Evolutionary conservation across 2,888 invertebrate genomes (phyloP).

Genomic region (Argyresthia goedartella): DNA sequence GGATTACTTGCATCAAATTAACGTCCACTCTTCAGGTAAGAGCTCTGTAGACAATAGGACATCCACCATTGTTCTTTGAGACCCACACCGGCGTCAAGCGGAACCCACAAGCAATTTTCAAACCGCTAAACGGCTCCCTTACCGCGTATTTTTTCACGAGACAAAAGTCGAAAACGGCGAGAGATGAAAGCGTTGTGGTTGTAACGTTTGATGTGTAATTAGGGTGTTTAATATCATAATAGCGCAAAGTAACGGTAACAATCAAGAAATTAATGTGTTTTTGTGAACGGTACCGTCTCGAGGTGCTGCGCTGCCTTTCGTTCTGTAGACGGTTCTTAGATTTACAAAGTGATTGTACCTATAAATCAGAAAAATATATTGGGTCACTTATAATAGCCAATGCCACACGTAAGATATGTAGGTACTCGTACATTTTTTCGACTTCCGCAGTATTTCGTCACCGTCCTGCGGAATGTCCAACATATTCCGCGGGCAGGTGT

Average conservation of each 20-base stretch:
- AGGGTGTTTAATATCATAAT: conserved; percentile 58
- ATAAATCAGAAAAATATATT: no score
- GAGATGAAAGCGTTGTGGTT: conserved; percentile 60
- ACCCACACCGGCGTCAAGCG: conserved; percentile 19
- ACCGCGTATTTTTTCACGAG: conserved; percentile 40
- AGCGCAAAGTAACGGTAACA: conserved; percentile 44
- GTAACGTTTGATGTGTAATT: conserved; percentile 61
- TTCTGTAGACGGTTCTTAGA: no score
- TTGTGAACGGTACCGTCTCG: not conserved
- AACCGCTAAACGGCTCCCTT: conserved; percentile 45
- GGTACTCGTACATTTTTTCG: not conserved
- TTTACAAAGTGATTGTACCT: no score
- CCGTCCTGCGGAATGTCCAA: conserved; percentile 47
- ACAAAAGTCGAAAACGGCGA: conserved; percentile 48
- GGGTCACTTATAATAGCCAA: not conserved
- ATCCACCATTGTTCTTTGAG: conserved; percentile 13
- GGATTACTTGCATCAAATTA: not conserved
- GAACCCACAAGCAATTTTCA: conserved; percentile 41
- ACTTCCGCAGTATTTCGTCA: not conserved
- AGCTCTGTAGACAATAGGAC: conserved; percentile 13
- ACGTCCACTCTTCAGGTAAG: not conserved
- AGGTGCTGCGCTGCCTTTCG: no score
- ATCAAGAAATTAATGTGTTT: conserved; percentile 21
- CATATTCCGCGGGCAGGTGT: conserved; percentile 53
- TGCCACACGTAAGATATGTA: not conserved